Evolutionary conservation across 2,797 vertebrate species (phyloP).

Genomic region (Avahi laniger): DNA sequence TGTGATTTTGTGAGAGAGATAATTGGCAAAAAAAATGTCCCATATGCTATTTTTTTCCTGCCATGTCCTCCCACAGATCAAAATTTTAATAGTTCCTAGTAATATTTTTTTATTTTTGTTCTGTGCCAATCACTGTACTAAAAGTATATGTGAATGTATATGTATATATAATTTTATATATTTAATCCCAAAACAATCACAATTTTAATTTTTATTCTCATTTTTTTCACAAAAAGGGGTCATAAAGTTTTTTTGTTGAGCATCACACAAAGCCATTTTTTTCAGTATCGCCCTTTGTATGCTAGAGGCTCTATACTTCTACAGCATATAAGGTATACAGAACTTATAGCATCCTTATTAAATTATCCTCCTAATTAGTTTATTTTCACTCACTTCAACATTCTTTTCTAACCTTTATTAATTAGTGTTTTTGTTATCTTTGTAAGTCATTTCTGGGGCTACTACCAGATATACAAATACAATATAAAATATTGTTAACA

Average conservation of each 20-base stretch:
- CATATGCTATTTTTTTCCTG: neutral
- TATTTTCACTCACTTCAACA: neutral
- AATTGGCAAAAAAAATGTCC: neutral
- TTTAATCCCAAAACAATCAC: slow-evolving; percentile 21
- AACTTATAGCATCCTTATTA: neutral
- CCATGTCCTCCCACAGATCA: neutral
- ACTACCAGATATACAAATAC: neutral
- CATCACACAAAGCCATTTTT: neutral
- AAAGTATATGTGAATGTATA: neutral
- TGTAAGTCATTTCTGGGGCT: neutral
- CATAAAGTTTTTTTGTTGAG: neutral
- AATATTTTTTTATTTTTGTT: neutral
- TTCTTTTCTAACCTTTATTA: neutral
- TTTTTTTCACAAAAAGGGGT: neutral
- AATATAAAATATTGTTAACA: neutral
- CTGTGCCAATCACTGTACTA: neutral
- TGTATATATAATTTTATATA: neutral
- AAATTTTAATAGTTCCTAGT: neutral
- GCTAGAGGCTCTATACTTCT: neutral
- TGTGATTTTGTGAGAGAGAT: neutral
- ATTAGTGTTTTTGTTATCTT: neutral
- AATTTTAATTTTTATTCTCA: neutral
- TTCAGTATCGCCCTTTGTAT: neutral
- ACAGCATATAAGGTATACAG: neutral
- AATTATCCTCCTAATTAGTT: neutral